phyloP scores from a whole-genome alignment of 2,797 vertebrate species.

The Sebastes dallii region DNA sequence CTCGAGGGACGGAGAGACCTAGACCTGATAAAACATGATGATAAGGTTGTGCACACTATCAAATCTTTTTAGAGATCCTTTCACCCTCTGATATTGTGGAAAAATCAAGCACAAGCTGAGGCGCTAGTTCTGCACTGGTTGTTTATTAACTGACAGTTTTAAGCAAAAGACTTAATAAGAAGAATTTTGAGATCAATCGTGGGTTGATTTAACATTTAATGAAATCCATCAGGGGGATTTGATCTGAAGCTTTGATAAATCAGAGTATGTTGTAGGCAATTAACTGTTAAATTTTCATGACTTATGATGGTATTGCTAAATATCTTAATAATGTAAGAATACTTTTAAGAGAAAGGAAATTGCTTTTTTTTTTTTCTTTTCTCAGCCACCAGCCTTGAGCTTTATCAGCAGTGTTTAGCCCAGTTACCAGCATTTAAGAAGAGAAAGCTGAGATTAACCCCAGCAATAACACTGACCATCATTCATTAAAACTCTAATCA shows the following conservation, averaged over 20 bases:
- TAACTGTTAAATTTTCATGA: constrained; percentile 58
- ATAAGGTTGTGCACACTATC: background rate
- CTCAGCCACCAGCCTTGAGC: constrained; percentile 82
- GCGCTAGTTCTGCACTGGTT: constrained; percentile 2
- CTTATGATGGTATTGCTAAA: constrained; percentile 56
- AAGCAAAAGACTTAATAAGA: constrained; percentile 31
- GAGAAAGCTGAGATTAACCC: constrained; percentile 89
- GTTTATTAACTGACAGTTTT: constrained; percentile 53
- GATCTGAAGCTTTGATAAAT: constrained; percentile 58
- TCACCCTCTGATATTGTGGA: background rate
- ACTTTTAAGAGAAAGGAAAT: constrained; percentile 80
- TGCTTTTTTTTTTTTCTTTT: constrained; percentile 77
- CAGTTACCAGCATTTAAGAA: constrained; percentile 78
- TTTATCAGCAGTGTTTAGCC: constrained; percentile 91
- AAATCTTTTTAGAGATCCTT: constrained; percentile 1
- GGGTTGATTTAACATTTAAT: constrained; percentile 70
- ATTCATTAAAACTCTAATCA: constrained; percentile 97
- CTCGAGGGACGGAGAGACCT: background rate
- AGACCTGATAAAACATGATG: constrained; percentile 17
- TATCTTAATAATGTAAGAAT: constrained; percentile 67
- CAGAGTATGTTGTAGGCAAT: constrained; percentile 59
- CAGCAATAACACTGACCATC: constrained; percentile 88
- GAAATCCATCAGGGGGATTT: constrained; percentile 50
- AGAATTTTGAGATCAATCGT: constrained; percentile 52
- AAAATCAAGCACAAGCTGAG: constrained; percentile 11